Evolutionary conservation across 2,113 vertebrate species (phyloP), one percentile per base, ranked within the genome.

Genomic region (Clarias macrocephalus): DNA sequence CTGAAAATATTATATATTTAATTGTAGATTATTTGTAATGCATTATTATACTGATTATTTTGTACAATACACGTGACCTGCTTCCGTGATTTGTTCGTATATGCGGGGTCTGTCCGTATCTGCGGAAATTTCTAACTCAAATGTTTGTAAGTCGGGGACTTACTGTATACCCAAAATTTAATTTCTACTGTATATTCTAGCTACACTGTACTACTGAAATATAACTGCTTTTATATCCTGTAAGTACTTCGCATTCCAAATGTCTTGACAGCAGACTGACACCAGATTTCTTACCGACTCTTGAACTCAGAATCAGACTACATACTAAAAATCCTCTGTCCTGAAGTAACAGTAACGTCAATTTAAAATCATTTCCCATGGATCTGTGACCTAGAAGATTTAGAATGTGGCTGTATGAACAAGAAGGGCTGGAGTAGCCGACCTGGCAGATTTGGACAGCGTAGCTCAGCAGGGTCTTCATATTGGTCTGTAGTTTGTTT

Each of bases 381-480:
- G 12, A 52, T 48, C 48, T 2, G 42, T 76, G 72, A 37, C 37
- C 68, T 19, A 70, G 48, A 77, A 21, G 37, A 60, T 15, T 37
- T 37, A 37, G 73, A 62, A 15, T 48, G 65, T 30, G 9, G 48
- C 7, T 48, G 48, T 48, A 48, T 48, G 0, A 48, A 48, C 15
- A 70, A 63, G 23, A 6, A 42, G 16, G 19, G 42, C 30, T 52
- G 21, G 60, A 80, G 65, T 54, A 33, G 57, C 73, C 72, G 94
- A 99, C 98, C 97, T 95, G 95, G 91, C 97, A 98, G 89, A 99
- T 99, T 94, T 99, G 98, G 33, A 97, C 91, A 0, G 96, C 96
- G 0, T 99, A 99, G 91, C 91, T 96, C 57, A 99, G 94, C 88
- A 99, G 96, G 0, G 96, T 96, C 75, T 95, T 96, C 80, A 97